Evolutionary conservation across 2,888 invertebrate species (phyloP).

Genomic region (Meiosimyza platycephala): DNA sequence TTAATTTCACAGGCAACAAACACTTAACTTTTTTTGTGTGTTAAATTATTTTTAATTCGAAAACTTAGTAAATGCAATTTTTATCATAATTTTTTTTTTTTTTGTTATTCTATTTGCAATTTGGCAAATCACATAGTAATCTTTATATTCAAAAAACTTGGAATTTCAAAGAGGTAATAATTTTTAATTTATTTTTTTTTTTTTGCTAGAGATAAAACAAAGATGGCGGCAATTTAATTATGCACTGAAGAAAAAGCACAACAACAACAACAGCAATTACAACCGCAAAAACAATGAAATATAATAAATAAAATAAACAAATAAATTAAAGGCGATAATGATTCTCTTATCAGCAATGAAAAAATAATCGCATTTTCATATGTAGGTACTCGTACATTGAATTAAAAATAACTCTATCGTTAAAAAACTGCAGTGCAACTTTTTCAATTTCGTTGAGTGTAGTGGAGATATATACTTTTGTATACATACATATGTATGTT

Average conservation of each 20-base stretch:
- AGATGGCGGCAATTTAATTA: constrained; percentile 22
- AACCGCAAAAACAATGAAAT: constrained; percentile 15
- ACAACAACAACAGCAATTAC: constrained; percentile 1
- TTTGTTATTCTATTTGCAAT: background rate
- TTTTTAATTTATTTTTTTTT: background rate
- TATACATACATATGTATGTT: too few species aligned
- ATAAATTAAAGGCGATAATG: constrained; percentile 24
- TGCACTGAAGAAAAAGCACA: background rate
- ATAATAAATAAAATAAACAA: constrained; percentile 18
- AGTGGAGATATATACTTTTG: background rate
- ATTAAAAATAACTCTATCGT: too few species aligned
- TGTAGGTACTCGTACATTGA: too few species aligned
- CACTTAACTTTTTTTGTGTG: background rate
- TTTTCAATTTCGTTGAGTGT: constrained; percentile 1
- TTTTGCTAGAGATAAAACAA: background rate
- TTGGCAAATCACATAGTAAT: background rate
- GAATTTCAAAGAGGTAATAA: background rate
- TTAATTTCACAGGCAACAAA: background rate
- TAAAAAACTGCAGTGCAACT: background rate
- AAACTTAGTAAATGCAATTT: background rate
- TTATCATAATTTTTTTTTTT: background rate
- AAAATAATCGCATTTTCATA: background rate
- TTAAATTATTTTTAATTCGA: background rate
- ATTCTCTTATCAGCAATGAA: constrained; percentile 23
- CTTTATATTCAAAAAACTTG: background rate